These are phyloP conservation scores for Aphaenogaster floridana DNA, from an alignment of 1,140 invertebrate species.

Conservation along the genomic window DNA sequence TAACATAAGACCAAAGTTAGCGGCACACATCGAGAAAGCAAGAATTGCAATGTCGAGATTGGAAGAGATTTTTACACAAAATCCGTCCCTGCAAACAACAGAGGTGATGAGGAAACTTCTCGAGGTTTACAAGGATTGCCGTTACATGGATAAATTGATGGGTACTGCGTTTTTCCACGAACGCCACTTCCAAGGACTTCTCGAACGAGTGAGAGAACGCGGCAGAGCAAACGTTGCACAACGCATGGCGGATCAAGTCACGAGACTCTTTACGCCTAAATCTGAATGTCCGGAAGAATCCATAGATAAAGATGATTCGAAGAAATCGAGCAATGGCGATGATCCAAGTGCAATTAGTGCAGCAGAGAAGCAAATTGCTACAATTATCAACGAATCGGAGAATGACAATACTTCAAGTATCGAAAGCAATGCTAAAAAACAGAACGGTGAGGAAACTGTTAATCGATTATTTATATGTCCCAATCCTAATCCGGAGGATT, in stretches of 20 bases:
- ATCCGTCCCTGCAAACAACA: slow-evolving; percentile 91
- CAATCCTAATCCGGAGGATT: slow-evolving; percentile 84
- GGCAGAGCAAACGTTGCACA: slow-evolving; percentile 87
- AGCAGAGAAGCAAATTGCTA: slow-evolving; percentile 65
- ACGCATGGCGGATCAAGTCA: slow-evolving; percentile 89
- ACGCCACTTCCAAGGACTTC: slow-evolving; percentile 90
- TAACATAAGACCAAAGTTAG: slow-evolving; percentile 89
- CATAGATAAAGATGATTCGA: slow-evolving; percentile 65
- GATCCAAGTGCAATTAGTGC: slow-evolving; percentile 58
- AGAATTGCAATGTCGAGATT: slow-evolving; percentile 91
- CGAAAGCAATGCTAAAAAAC: slow-evolving; percentile 51
- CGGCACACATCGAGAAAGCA: slow-evolving; percentile 92
- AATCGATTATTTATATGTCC: slow-evolving; percentile 81
- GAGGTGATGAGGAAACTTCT: slow-evolving; percentile 93
- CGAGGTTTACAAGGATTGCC: slow-evolving; percentile 94
- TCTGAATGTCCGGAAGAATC: slow-evolving; percentile 77
- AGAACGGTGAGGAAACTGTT: slow-evolving; percentile 69
- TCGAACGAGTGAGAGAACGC: slow-evolving; percentile 88
- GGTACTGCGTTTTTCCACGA: slow-evolving; percentile 95
- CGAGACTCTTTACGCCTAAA: slow-evolving; percentile 86
- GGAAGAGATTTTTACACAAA: slow-evolving; percentile 92
- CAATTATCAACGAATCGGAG: slow-evolving; percentile 69
- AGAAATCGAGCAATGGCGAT: slow-evolving; percentile 62
- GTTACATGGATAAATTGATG: slow-evolving; percentile 94
- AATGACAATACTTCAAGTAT: slow-evolving; percentile 48